Evolutionary conservation across 2,797 vertebrate species (phyloP).

Genomic region (Eospalax fontanierii): DNA sequence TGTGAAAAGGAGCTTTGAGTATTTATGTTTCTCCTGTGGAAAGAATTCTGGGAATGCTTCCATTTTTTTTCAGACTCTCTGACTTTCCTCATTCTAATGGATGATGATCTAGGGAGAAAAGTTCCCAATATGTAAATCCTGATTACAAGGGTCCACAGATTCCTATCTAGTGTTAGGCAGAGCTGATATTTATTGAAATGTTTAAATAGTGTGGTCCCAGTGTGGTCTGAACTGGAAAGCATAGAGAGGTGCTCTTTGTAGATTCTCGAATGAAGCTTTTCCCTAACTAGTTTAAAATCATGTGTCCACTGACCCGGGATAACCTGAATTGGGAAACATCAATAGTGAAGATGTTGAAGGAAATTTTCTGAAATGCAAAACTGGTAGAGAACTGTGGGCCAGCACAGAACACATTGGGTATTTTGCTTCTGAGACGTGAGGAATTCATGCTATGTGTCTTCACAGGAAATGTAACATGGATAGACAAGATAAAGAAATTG

Average conservation of each 20-base stretch:
- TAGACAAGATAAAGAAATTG: not conserved
- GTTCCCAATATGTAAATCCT: not conserved
- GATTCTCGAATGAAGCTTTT: not conserved
- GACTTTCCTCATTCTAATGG: not conserved
- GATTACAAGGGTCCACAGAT: not conserved
- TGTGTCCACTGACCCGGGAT: not conserved
- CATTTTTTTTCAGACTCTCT: not conserved
- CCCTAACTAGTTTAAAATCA: not conserved
- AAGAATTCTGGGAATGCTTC: not conserved
- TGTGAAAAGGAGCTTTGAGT: not conserved
- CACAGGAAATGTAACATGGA: too few species aligned
- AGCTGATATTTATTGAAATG: not conserved
- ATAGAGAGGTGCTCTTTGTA: accelerated
- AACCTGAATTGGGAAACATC: slow-evolving; percentile 6
- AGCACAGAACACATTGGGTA: not conserved
- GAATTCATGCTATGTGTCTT: too few species aligned
- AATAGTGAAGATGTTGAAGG: not conserved
- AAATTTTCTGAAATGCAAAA: not conserved
- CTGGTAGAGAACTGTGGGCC: accelerated
- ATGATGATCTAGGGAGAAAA: not conserved
- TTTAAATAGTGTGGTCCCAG: not conserved
- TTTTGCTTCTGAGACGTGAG: not conserved
- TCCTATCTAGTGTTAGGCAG: not conserved
- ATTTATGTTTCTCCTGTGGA: not conserved
- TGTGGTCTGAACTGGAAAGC: not conserved